These are phyloP conservation scores for Gallinago nigripennis DNA, from an alignment of 2,797 vertebrate species.

Conservation along the genomic window DNA sequence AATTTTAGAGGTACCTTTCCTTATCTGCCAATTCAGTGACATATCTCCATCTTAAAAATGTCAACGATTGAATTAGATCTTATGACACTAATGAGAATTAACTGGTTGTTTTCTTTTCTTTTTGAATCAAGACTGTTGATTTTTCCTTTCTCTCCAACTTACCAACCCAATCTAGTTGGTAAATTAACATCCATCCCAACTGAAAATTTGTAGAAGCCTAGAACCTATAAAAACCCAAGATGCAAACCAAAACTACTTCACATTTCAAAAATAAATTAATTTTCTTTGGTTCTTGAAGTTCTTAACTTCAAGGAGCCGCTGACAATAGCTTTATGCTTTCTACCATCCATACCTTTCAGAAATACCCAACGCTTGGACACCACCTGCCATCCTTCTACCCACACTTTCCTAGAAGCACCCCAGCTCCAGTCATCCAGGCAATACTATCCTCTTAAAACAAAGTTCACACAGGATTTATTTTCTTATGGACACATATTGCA, in stretches of 20 bases:
- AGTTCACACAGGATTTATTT: background rate
- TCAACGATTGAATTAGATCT: background rate
- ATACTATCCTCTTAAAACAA: background rate
- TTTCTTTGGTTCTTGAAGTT: background rate
- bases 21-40: background rate
- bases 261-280: background rate
- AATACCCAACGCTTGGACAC: background rate
- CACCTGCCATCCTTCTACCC: background rate
- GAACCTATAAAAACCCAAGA: background rate
- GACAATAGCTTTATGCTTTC: background rate
- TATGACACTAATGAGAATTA: background rate
- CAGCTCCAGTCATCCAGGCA: background rate
- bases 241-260: background rate
- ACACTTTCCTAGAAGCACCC: background rate
- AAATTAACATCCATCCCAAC: background rate
- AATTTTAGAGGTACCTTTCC: background rate
- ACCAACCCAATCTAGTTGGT: background rate
- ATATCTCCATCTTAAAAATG: background rate
- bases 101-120: background rate
- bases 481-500: background rate
- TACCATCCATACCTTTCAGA: background rate
- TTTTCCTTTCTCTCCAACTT: background rate
- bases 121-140: background rate
- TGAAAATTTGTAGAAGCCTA: background rate
- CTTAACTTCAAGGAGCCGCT: background rate